Evolutionary conservation across 2,888 invertebrate genomes (phyloP).

Genomic region (Lobophora halterata): DNA sequence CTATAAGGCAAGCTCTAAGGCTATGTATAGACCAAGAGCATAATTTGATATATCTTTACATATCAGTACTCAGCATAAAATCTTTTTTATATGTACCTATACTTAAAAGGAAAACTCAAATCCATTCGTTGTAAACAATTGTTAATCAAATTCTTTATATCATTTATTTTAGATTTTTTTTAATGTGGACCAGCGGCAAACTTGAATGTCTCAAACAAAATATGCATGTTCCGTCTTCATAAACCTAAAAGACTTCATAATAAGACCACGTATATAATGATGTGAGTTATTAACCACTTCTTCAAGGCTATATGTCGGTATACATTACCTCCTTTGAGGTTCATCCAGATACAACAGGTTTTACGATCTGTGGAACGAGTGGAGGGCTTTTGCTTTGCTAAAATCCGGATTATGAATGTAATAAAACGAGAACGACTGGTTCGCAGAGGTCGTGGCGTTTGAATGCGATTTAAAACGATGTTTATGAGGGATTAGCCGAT

Average conservation of each 20-base stretch:
- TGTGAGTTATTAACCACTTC: neutral
- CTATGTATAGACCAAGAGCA: conserved; percentile 6
- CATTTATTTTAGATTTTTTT: too few relatives aligned
- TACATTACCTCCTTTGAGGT: conserved; percentile 38
- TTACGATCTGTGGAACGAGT: conserved; percentile 36
- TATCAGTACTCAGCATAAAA: neutral
- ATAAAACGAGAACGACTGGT: conserved; percentile 39
- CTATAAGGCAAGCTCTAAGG: conserved; percentile 40
- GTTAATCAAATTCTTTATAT: too few relatives aligned
- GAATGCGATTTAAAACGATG: conserved; percentile 23
- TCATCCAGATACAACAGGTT: conserved; percentile 45
- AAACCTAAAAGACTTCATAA: too few relatives aligned
- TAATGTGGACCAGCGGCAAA: too few relatives aligned
- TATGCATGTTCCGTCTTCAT: too few relatives aligned
- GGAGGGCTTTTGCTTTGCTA: conserved; percentile 34
- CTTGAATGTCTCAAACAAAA: too few relatives aligned
- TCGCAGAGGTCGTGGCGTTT: conserved; percentile 15
- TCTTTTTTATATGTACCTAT: too few relatives aligned
- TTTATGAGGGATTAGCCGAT: conserved; percentile 20
- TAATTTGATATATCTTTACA: neutral
- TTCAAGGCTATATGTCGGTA: conserved; percentile 20
- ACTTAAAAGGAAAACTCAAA: neutral
- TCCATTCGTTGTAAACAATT: neutral
- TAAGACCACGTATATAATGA: too few relatives aligned
- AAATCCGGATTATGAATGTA: conserved; percentile 41